These are phyloP conservation scores for Callinectes sapidus DNA, from an alignment of 2,888 invertebrate genomes.

Conservation along the genomic window DNA sequence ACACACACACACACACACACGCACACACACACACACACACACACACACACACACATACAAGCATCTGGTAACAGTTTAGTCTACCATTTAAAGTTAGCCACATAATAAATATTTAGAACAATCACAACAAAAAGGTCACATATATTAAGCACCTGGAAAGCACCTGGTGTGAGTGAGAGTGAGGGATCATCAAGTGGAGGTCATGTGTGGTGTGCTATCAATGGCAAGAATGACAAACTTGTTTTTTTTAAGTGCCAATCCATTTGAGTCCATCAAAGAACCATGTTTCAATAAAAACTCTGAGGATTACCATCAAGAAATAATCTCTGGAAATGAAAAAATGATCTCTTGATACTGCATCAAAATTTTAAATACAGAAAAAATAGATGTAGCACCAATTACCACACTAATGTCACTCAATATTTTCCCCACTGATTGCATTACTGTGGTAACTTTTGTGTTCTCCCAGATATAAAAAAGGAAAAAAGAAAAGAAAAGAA, in stretches of 20 bases:
- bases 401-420: slow-evolving; percentile 14
- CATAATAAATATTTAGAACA: not conserved
- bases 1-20: slow-evolving; percentile 27
- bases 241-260: not conserved
- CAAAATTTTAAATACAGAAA: not conserved
- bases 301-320: not conserved
- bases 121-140: not conserved
- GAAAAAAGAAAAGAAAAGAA: no score
- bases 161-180: slow-evolving; percentile 17
- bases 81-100: not conserved
- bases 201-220: not conserved
- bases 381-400: slow-evolving; percentile 14
- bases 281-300: not conserved
- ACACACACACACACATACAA: slow-evolving; percentile 14
- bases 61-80: slow-evolving; percentile 23
- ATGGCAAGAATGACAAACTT: not conserved
- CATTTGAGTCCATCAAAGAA: not conserved
- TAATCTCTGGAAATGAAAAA: not conserved
- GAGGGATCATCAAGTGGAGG: not conserved
- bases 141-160: slow-evolving; percentile 28
- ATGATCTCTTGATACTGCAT: not conserved
- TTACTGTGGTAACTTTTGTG: slow-evolving; percentile 11
- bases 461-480: not conserved
- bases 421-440: slow-evolving; percentile 4
- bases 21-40: slow-evolving; percentile 10